These are phyloP conservation scores for Chesias legatella DNA, from an alignment of 2,888 invertebrate genomes.

Conservation along the genomic window DNA sequence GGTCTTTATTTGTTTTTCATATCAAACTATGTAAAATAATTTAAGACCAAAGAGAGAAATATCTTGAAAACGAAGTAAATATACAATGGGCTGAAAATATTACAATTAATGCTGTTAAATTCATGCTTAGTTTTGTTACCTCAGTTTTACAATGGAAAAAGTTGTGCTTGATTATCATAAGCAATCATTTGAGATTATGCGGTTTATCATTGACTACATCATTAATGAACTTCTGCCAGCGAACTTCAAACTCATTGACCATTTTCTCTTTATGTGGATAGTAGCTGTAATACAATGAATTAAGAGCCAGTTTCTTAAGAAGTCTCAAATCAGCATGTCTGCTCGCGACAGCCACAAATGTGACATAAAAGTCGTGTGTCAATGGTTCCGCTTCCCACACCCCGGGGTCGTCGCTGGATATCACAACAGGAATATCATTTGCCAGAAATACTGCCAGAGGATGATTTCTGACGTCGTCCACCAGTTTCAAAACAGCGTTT, in stretches of 20 bases:
- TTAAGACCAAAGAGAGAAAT: no score
- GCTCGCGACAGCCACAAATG: constrained; percentile 88
- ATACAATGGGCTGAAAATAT: no score
- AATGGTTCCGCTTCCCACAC: constrained; percentile 87
- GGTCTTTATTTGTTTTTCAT: no score
- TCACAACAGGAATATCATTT: constrained; percentile 84
- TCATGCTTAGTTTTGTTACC: no score
- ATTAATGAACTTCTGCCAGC: constrained; percentile 65
- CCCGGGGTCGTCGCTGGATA: constrained; percentile 89
- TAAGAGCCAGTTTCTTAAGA: constrained; percentile 86
- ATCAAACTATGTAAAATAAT: no score
- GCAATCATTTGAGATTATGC: background rate
- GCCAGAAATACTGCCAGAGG: constrained; percentile 84
- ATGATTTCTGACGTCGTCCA: constrained; percentile 88
- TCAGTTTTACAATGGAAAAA: no score
- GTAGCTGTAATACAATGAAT: constrained; percentile 86
- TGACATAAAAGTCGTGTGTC: constrained; percentile 87
- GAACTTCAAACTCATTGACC: constrained; percentile 58
- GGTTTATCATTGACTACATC: constrained; percentile 38
- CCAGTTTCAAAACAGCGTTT: constrained; percentile 86
- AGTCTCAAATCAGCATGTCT: constrained; percentile 84
- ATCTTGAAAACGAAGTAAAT: no score
- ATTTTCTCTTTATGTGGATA: constrained; percentile 64
- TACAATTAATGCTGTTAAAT: no score
- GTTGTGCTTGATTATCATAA: no score